Percentiles rank a stretch among this genome's conserved stretches.
Evolutionary conservation across 2,797 vertebrate genomes (phyloP).

Genomic region (Sebastes ruberrimus): DNA sequence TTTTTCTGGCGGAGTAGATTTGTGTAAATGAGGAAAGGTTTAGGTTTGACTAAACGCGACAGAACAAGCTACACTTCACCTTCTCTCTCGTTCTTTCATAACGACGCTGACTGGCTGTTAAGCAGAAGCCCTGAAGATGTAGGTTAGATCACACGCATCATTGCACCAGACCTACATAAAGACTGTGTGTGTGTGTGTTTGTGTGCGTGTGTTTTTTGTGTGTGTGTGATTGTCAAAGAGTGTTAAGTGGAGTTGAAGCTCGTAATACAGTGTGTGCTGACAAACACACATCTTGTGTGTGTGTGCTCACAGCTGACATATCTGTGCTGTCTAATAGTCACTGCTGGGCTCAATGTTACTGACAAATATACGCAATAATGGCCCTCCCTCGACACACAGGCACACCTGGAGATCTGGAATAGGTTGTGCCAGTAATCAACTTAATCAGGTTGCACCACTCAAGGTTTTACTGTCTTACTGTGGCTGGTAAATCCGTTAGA

Average conservation of each 20-base stretch:
- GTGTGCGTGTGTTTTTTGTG: background rate
- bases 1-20: background rate
- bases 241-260: constrained; percentile 40
- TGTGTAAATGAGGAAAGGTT: background rate
- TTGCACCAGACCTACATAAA: constrained; percentile 64
- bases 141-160: constrained; percentile 76
- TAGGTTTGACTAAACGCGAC: background rate
- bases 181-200: constrained; percentile 14
- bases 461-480: background rate
- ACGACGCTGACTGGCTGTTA: constrained; percentile 6
- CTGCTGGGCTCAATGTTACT: background rate
- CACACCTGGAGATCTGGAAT: background rate
- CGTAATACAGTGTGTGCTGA: constrained; percentile 24
- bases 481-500: background rate
- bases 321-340: constrained; percentile 12
- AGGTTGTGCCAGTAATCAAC: background rate
- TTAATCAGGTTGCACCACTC: background rate
- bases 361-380: background rate
- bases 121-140: constrained; percentile 76
- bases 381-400: background rate
- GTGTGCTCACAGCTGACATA: background rate
- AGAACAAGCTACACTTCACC: background rate
- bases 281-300: constrained; percentile 1
- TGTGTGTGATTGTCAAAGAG: constrained; percentile 30
- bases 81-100: constrained; percentile 12